Percentiles rank a stretch among this genome's conserved stretches.
Conservation (phyloP, 2,113 vertebrate species). For the Laterallus jamaicensis region DNA sequence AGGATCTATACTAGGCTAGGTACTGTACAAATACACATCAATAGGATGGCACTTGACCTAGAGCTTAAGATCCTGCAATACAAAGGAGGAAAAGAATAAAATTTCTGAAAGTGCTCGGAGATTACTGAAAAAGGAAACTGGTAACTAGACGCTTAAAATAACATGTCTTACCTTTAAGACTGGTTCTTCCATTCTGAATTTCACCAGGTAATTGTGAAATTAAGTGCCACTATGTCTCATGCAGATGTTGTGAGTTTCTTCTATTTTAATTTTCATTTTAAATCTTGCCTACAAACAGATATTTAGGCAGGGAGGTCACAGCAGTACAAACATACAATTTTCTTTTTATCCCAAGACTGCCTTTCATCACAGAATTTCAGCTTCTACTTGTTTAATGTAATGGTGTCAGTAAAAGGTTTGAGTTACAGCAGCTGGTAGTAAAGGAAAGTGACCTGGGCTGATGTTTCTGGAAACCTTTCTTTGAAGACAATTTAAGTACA, state of each 20-base stretch:
- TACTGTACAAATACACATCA: background rate
- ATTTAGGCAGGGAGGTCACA: background rate
- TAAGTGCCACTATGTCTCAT: background rate
- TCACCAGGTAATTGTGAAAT: background rate
- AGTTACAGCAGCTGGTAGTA: background rate
- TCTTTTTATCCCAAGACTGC: background rate
- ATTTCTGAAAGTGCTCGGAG: background rate
- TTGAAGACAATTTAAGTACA: background rate
- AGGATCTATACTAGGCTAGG: background rate
- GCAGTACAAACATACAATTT: background rate
- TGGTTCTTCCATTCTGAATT: background rate
- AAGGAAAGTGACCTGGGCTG: background rate
- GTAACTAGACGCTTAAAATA: background rate
- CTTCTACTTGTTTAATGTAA: background rate
- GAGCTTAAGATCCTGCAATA: background rate
- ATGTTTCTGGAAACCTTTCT: background rate
- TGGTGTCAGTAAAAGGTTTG: background rate
- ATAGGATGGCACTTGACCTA: fast-evolving
- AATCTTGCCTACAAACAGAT: background rate
- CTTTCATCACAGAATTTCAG: background rate
- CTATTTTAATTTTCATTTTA: background rate
- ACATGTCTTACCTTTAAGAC: background rate
- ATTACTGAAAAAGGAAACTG: background rate
- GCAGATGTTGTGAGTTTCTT: background rate
- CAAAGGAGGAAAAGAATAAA: background rate